Evolutionary conservation across 2,888 invertebrate species (phyloP).

Genomic region (Conus canariensis): DNA sequence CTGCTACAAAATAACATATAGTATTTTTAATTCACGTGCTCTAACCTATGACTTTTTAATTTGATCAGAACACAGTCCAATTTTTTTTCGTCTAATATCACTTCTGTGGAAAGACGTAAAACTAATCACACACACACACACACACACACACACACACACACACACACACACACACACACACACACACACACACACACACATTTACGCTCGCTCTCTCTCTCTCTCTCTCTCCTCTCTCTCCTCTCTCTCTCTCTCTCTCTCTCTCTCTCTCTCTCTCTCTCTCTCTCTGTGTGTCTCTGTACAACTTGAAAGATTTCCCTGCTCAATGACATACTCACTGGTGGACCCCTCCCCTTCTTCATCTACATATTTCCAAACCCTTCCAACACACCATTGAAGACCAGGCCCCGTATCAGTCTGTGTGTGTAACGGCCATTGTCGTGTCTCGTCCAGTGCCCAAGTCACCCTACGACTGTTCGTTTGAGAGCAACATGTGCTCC

Average conservation of each 20-base stretch:
- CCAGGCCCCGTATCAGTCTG: no score
- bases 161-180: not conserved
- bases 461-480: conserved; percentile 68
- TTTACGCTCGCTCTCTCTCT: not conserved
- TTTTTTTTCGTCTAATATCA: no score
- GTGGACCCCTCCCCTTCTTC: not conserved
- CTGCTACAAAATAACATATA: no score
- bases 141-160: not conserved
- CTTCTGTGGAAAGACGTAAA: no score
- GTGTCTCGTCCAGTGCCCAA: conserved; percentile 13
- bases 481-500: conserved; percentile 66
- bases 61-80: no score
- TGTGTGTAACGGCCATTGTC: no score
- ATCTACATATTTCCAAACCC: not conserved
- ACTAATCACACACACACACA: no score
- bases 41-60: no score
- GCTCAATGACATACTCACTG: not conserved
- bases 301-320: not conserved
- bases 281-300: not conserved
- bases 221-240: not conserved
- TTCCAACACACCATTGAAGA: no score
- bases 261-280: conserved; percentile 17
- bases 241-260: not conserved
- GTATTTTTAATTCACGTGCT: no score
- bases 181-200: no score